Evolutionary conservation across 1,140 invertebrate genomes (phyloP), one percentile per base, ranked within the genome.

Genomic region (Scaptomyza hsui): DNA sequence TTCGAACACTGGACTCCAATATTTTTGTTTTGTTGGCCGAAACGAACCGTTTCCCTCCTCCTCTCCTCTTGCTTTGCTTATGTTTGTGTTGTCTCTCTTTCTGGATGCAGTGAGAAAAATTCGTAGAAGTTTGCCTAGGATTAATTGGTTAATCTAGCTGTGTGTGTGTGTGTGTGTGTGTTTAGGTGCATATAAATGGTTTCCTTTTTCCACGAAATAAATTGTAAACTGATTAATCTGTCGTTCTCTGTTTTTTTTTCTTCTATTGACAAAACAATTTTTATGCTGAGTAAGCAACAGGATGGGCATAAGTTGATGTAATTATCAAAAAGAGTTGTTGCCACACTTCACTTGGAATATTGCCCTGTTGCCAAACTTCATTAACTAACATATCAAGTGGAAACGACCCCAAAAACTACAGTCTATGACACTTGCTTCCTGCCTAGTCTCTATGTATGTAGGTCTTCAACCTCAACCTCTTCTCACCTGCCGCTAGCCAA

Each of bases 61-160:
- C 35, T 1, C 3, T 19, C 18, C 19, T 4, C 7, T 4, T 2
- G 19, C 19, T 42, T 62, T 29, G 41, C 53, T 39, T 63, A 18
- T 60, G 59, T 59, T 64, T 74, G 55, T 65, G 26, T 29, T 1
- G 26, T 29, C 26, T 29, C 6, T 26, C 7, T 69, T 42, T 48
- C 44, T 42, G 19, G 69, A 68, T 85, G 81, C 81, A 86, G 79
- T 86, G 65, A 79, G 70, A 74, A 75, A 86, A 86, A 81, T 86
- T 85, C 81, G 73, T 78, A 86, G 81, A 88, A 85, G 56, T 86
- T 63, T 67, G 68, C 63, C 82, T 85, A 86, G 74, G 74, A 85
- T 81, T 86, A 85, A 85, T 85, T 85, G 77, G 73, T 86, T 86
- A 69, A 80, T 82, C 76, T 65, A 67, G 55, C 77, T 74, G 67